phyloP scores from a whole-genome alignment of 2,113 vertebrate species.

The Spermophilus dauricus region DNA sequence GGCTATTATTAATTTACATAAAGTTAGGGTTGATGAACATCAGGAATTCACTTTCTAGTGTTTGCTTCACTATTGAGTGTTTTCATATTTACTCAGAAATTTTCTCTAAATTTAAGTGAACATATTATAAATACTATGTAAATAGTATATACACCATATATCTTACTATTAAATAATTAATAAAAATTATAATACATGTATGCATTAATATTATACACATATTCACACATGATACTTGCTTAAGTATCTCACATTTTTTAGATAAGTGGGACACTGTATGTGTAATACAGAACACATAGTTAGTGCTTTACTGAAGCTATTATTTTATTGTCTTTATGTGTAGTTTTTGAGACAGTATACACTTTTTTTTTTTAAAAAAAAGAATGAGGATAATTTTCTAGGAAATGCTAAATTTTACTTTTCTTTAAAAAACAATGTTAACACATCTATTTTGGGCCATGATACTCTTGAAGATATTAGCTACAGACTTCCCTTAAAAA shows the following conservation, averaged over 20 bases:
- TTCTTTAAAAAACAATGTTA: conserved; percentile 10
- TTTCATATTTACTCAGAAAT: background rate
- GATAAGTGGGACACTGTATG: background rate
- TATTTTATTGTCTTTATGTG: background rate
- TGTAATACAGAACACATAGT: background rate
- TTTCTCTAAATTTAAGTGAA: background rate
- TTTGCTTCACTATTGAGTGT: background rate
- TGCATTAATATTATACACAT: background rate
- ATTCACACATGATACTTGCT: background rate
- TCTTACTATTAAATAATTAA: background rate
- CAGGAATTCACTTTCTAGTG: background rate
- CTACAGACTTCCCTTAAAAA: conserved; percentile 9
- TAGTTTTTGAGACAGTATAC: background rate
- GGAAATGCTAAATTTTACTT: background rate
- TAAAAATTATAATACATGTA: background rate
- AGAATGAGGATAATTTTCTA: conserved; percentile 34
- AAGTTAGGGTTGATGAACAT: background rate
- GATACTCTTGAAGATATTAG: conserved; percentile 1
- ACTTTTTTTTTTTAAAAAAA: background rate
- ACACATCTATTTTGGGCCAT: background rate
- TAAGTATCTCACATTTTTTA: background rate
- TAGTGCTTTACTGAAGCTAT: background rate
- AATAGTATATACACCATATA: background rate
- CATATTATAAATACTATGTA: background rate
- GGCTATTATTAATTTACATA: background rate